Evolutionary conservation across 2,113 vertebrate species (phyloP).

Genomic region (Pitta sordida): DNA sequence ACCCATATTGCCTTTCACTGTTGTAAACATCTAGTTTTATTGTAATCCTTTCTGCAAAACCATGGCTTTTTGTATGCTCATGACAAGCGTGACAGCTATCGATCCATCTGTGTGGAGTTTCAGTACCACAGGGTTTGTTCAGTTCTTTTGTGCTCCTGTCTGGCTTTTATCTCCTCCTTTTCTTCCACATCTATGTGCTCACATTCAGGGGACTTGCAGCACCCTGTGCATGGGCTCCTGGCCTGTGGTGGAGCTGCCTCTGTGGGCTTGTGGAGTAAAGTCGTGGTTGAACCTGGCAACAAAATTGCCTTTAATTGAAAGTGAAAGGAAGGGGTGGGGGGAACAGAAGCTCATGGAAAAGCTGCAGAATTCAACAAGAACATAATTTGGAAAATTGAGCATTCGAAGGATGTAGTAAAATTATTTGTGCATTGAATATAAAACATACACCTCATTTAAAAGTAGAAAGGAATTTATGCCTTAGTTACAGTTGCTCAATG

Average conservation of each 20-base stretch:
- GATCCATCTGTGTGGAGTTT: neutral
- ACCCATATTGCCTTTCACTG: neutral
- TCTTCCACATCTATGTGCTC: neutral
- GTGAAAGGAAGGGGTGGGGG: neutral
- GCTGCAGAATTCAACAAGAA: neutral
- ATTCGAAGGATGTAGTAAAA: neutral
- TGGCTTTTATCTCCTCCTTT: neutral
- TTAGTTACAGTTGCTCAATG: neutral
- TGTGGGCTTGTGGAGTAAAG: neutral
- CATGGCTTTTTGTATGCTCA: neutral
- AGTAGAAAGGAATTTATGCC: neutral
- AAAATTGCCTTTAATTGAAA: neutral
- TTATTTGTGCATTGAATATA: neutral
- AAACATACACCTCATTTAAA: neutral
- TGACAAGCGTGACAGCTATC: neutral
- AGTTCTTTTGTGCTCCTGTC: neutral
- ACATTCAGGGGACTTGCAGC: neutral
- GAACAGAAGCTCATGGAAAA: neutral
- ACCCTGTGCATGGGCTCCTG: neutral
- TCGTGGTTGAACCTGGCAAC: neutral
- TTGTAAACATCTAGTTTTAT: neutral
- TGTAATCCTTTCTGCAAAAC: neutral
- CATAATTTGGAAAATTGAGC: neutral
- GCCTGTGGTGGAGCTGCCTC: neutral
- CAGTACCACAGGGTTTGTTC: neutral